Base-by-base conservation (phyloP, 2,888 invertebrate species). In the Calameuta filiformis region DNA sequence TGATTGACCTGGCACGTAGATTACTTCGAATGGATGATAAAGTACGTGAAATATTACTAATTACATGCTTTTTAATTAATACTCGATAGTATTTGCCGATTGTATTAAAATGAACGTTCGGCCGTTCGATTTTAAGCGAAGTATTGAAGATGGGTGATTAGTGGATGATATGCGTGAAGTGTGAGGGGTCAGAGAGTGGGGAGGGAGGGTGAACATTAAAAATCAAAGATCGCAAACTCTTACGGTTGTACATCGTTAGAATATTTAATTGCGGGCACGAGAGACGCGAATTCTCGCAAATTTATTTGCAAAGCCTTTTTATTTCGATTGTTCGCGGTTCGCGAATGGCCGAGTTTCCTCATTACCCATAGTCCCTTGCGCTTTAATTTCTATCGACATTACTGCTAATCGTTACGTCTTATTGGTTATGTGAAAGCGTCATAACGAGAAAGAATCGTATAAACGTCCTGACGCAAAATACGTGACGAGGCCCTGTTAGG, bases 191-290 rank as follows among this genome's bases (percentile, higher is more conserved):
- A 35, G 15, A 37, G 12, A 12, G 37, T 37, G 4, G 15, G 15
- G n/a, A n/a, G 15, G 37, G 1, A 1, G 15, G 15, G 40, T 6
- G 56, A 23, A 23, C 0, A 23, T 56, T 9, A 56, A 23, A 56
- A 75, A 77, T 73, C 69, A 81, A 76, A 78, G 81, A 85, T 88
- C 88, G 89, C 89, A 84, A 87, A 84, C 89, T 89, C 87, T 76
- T 80, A 87, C 84, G 89, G 87, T 89, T 89, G 89, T 89, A 56
- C 56, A 88, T 83, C 83, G 81, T 85, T 87, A 86, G 85, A 76
- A n/a, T 31, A 68, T 75, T 33, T 15, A 3, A 31, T 4, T 56
- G 68, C 30, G 75, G 75, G 34, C 1, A 15, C 23, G 33, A 68
- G 56, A 23, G 23, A 1, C 23, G 56, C 56, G 23, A 56, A 56